Evolutionary conservation across 1,140 invertebrate species (phyloP).

Genomic region (Eriosoma lanigerum): DNA sequence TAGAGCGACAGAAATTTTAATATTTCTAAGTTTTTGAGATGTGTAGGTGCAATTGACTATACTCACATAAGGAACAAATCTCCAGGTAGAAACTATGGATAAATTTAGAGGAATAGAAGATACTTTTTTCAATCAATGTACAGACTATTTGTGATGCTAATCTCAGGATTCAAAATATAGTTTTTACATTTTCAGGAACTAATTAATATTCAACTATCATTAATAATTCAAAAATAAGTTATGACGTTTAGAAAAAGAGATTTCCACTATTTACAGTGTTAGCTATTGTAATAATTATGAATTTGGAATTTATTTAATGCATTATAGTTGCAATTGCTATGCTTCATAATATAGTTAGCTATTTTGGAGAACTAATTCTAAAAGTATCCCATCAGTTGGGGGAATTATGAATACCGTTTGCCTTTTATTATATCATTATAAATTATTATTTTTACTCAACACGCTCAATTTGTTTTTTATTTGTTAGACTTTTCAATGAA

Average conservation of each 20-base stretch:
- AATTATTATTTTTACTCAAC: no score
- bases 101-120: conserved; percentile 59
- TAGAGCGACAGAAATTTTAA: conserved; percentile 56
- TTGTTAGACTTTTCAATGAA: no score
- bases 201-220: conserved; percentile 58
- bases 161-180: conserved; percentile 57
- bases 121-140: conserved; percentile 59
- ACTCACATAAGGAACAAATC: conserved; percentile 54
- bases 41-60: conserved; percentile 56
- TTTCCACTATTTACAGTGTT: conserved; percentile 58
- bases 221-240: conserved; percentile 56
- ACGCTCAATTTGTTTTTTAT: no score
- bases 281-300: conserved; percentile 54
- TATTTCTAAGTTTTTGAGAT: conserved; percentile 57
- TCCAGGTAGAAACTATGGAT: conserved; percentile 56
- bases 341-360: conserved; percentile 58
- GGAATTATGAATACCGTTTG: no score
- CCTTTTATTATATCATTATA: no score
- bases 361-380: no score
- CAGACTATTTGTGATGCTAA: conserved; percentile 58
- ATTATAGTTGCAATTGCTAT: conserved; percentile 58
- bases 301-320: conserved; percentile 53
- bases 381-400: no score
- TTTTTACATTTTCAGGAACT: conserved; percentile 58
- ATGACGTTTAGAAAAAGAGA: conserved; percentile 58